Base-by-base conservation (phyloP, 2,797 vertebrate species). In the Lacerta agilis region DNA sequence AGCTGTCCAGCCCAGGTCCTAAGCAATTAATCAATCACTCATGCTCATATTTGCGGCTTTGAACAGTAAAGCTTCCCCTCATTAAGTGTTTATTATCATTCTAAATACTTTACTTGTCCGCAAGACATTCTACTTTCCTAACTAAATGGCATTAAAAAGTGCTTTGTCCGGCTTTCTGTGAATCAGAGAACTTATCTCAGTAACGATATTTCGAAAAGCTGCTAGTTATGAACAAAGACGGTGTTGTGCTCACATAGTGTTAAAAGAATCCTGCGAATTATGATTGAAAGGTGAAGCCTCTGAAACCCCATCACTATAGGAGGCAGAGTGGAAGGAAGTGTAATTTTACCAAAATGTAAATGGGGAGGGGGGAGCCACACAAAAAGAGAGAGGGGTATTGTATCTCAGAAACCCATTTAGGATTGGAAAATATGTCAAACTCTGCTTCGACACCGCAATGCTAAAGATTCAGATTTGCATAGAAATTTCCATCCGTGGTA, bases 181-280 rank as follows among this genome's bases (percentile, higher is more conserved):
- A 90, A n/a, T 38, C 71, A 36, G 69, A 90, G 20, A 83, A 11
- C 29, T 6, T 75, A 41, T 0, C 0, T 61, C 58, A 86, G 10
- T 11, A 83, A 1, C 64, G 25, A 58, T 0, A 0, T 4, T 0
- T 64, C 33, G 77, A 90, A 90, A 87, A 75, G 4, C 3, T 38
- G 38, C 29, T 11, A 23, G 25, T 61, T 33, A 85, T 55, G 87
- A 86, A 88, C 33, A 81, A 82, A 93, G 18, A 75, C 88, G 84
- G 85, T 11, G 15, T 33, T 87, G 8, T 78, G 36, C 85, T 72
- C 36, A n/a, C 27, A 71, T 84, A 58, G 3, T 75, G 36, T 86
- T 67, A 33, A 86, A 45, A 33, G 86, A 76, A 64, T 33, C 25
- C 73, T 87, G 64, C 27, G 25, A 90, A 27, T 72, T 92, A 25